Evolutionary conservation across 2,113 vertebrate species (phyloP).

Genomic region (Gavialis gangeticus): DNA sequence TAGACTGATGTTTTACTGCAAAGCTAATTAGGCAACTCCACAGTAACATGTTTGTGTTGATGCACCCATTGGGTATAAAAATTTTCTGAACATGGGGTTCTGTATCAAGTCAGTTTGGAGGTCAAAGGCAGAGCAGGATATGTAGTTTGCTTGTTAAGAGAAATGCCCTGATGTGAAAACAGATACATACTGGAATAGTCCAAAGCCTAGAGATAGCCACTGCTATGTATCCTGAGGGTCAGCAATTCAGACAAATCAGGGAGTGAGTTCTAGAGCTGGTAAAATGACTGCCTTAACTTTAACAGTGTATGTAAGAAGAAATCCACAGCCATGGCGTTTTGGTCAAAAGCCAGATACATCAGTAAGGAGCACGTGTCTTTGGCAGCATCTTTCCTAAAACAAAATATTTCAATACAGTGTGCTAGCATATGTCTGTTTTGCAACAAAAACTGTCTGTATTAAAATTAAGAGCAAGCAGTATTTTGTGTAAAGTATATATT

Average conservation of each 20-base stretch:
- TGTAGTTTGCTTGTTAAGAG: not conserved
- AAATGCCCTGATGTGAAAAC: not conserved
- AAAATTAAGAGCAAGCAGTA: not conserved
- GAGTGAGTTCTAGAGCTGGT: not conserved
- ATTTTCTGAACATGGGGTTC: not conserved
- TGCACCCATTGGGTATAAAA: not conserved
- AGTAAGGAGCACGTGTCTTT: not conserved
- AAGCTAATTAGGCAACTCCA: too few species aligned
- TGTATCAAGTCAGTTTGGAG: not conserved
- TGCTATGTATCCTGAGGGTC: not conserved
- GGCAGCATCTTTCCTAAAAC: not conserved
- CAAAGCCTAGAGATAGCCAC: rapidly evolving
- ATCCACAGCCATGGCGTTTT: not conserved
- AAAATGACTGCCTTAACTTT: not conserved
- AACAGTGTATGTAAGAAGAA: not conserved
- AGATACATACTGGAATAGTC: not conserved
- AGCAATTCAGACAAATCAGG: not conserved
- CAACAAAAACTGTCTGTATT: not conserved
- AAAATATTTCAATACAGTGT: not conserved
- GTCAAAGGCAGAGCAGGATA: not conserved
- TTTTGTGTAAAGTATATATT: not conserved
- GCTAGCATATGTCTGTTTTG: not conserved
- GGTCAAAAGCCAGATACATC: not conserved
- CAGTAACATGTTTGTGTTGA: too few species aligned
- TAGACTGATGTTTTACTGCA: too few species aligned